Percentiles rank a stretch among this genome's conserved stretches.
These are phyloP conservation scores for Gymnorhina tibicen DNA, from an alignment of 2,113 vertebrate species.

Conservation along the genomic window DNA sequence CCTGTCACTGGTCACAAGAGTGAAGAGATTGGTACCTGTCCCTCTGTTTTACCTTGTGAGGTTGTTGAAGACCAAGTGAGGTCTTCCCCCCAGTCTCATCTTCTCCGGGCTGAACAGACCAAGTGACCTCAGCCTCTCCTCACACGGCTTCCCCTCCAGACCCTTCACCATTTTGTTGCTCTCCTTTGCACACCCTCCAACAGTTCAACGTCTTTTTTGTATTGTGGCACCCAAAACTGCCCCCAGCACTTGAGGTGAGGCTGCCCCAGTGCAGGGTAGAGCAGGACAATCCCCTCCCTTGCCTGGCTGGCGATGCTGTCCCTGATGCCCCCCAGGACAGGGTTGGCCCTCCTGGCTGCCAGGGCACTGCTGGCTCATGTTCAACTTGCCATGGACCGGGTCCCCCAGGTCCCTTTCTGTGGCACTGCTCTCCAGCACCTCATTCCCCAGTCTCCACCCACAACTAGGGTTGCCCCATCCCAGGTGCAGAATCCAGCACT, in stretches of 20 bases:
- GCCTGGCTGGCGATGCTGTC: fast-evolving
- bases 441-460: not conserved
- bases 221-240: not conserved
- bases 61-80: not conserved
- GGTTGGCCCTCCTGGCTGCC: not conserved
- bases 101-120: not conserved
- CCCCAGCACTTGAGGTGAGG: too few species aligned
- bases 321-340: not conserved
- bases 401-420: fast-evolving
- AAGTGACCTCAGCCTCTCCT: fast-evolving
- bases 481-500: not conserved
- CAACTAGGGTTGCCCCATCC: not conserved
- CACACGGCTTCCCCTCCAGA: not conserved
- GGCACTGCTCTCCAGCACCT: not conserved
- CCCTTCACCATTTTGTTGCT: not conserved
- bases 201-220: not conserved
- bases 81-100: not conserved
- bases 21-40: not conserved
- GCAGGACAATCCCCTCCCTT: not conserved
- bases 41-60: not conserved
- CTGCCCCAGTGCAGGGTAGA: fast-evolving
- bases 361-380: not conserved
- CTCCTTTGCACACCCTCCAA: not conserved
- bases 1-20: not conserved
- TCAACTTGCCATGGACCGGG: not conserved